These are phyloP conservation scores for Prionailurus viverrinus DNA, from an alignment of 2,113 vertebrate genomes.

Conservation along the genomic window DNA sequence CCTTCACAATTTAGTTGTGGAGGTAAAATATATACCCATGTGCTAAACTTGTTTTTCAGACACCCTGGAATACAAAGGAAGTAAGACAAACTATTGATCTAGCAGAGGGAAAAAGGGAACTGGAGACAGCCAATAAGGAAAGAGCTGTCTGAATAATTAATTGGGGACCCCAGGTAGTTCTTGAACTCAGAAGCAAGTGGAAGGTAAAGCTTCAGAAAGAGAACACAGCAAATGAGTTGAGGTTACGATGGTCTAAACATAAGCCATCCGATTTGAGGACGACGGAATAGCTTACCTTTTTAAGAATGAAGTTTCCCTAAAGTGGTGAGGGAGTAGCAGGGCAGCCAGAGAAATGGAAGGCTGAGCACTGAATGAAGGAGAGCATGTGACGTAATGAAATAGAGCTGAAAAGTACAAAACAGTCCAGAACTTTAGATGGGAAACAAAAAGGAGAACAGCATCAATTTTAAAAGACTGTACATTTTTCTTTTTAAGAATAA, in stretches of 20 bases:
- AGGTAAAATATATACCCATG: not conserved
- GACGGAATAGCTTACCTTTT: not conserved
- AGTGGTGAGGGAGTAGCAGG: not conserved
- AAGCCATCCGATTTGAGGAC: not conserved
- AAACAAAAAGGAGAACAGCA: conserved; percentile 46
- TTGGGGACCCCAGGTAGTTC: not conserved
- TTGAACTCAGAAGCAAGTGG: not conserved
- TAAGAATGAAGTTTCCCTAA: not conserved
- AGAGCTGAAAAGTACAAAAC: not conserved
- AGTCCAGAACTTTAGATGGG: not conserved
- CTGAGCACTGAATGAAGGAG: not conserved
- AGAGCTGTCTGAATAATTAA: not conserved
- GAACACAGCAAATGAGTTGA: not conserved
- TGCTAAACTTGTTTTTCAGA: conserved; percentile 9
- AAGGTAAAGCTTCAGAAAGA: not conserved
- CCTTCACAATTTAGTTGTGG: not conserved
- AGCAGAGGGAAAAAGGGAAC: not conserved
- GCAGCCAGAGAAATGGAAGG: not conserved
- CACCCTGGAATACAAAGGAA: not conserved
- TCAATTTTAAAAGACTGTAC: not conserved
- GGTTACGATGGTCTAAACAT: not conserved
- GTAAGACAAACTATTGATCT: not conserved
- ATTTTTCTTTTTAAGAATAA: not conserved
- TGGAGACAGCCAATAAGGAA: not conserved
- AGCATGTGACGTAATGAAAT: not conserved